These are phyloP conservation scores for Neoitamus cyanurus DNA, from an alignment of 2,888 invertebrate genomes.

Conservation along the genomic window DNA sequence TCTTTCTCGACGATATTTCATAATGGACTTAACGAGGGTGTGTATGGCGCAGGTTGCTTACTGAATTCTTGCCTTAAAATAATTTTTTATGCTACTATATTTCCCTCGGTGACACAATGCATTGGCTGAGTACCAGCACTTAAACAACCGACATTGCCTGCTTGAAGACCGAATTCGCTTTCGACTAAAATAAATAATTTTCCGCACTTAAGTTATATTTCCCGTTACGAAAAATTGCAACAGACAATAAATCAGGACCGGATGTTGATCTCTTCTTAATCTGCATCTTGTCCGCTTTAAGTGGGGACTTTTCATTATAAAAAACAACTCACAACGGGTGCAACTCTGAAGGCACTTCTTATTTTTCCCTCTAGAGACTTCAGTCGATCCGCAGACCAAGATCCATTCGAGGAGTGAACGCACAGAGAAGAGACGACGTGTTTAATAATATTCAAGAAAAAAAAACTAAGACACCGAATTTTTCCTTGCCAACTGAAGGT, in stretches of 20 bases:
- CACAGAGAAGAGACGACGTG: neutral
- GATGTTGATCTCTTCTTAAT: conserved; percentile 26
- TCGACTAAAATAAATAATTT: neutral
- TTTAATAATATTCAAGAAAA: neutral
- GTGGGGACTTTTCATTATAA: neutral
- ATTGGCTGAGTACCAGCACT: neutral
- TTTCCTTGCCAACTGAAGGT: neutral
- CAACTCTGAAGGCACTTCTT: neutral
- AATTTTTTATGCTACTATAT: neutral
- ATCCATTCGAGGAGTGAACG: neutral
- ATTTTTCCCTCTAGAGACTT: neutral
- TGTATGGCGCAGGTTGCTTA: neutral
- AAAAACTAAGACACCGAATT: neutral
- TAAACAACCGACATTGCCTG: neutral
- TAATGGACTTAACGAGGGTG: neutral
- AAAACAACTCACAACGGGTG: neutral
- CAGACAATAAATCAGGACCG: conserved; percentile 39
- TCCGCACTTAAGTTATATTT: conserved; percentile 3
- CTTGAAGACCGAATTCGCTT: neutral
- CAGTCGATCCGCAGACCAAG: neutral
- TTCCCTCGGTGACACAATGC: neutral
- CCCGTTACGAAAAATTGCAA: conserved; percentile 23
- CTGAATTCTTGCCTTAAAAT: neutral
- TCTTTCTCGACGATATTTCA: neutral
- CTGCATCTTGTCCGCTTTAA: neutral